These are phyloP conservation scores for Tyria jacobaeae DNA, from an alignment of 2,888 invertebrate species.

Conservation along the genomic window DNA sequence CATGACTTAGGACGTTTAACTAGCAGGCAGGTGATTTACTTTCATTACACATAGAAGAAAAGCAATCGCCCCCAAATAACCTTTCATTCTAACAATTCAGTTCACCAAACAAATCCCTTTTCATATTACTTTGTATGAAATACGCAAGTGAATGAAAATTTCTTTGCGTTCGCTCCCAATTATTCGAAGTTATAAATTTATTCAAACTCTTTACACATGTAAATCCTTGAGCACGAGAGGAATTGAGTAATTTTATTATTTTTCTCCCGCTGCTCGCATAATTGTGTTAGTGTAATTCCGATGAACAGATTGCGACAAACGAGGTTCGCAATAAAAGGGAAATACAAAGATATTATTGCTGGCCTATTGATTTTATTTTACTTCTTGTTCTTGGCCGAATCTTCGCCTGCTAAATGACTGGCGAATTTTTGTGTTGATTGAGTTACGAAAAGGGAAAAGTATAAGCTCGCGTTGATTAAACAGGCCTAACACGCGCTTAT, in stretches of 20 bases:
- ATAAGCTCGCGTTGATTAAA: not conserved
- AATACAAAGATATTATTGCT: conserved; percentile 32
- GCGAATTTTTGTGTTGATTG: conserved; percentile 11
- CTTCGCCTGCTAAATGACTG: conserved; percentile 8
- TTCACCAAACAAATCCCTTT: conserved; percentile 30
- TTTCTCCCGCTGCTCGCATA: conserved; percentile 51
- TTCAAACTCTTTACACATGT: conserved; percentile 39
- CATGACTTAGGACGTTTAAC: too few relatives aligned
- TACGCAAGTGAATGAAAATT: conserved; percentile 20
- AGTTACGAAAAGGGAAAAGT: conserved; percentile 2
- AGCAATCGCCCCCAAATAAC: not conserved
- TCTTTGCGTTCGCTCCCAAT: conserved; percentile 32
- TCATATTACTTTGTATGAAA: conserved; percentile 29
- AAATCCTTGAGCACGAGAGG: conserved; percentile 35
- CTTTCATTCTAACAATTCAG: not conserved
- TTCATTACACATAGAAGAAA: not conserved
- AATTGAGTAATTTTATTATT: conserved; percentile 55
- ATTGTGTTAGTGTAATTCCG: conserved; percentile 66
- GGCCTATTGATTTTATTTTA: conserved; percentile 24
- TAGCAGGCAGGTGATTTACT: too few relatives aligned
- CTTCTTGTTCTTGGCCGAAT: conserved; percentile 16
- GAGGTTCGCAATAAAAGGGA: conserved; percentile 52
- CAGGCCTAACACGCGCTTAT: not conserved
- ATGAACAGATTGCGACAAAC: conserved; percentile 66
- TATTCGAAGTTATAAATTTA: conserved; percentile 39